Percentiles rank a stretch among this genome's conserved stretches.
Conservation (phyloP, 2,888 invertebrate genomes). For the Sphaerophoria taeniata region DNA sequence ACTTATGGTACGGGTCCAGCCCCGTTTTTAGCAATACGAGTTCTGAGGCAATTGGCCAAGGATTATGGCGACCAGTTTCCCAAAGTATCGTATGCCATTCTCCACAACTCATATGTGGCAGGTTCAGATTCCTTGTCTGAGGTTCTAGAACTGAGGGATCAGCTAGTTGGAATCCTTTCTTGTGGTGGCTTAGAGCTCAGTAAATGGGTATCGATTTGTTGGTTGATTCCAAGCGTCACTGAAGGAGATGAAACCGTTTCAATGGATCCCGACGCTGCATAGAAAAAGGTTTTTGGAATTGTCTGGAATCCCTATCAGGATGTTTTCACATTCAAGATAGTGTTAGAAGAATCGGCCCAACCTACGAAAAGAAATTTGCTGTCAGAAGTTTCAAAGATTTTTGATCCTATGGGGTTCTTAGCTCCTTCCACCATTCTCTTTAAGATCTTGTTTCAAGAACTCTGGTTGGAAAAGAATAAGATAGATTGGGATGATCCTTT, state of each 20-base stretch:
- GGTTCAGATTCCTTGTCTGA: constrained; percentile 7
- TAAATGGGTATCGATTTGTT: constrained; percentile 16
- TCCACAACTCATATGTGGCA: not conserved
- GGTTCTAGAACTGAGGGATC: constrained; percentile 1
- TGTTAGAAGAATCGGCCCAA: not conserved
- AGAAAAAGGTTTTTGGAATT: constrained; percentile 18
- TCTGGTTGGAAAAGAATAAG: not conserved
- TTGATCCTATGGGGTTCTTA: constrained; percentile 26
- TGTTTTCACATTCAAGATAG: not conserved
- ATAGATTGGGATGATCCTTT: constrained; percentile 4
- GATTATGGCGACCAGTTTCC: constrained; percentile 62
- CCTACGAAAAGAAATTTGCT: not conserved
- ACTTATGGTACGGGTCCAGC: not conserved
- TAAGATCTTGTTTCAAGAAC: constrained; percentile 2
- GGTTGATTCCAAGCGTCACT: not conserved
- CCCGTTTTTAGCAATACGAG: not conserved
- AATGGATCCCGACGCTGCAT: not conserved
- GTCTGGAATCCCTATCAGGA: constrained; percentile 4
- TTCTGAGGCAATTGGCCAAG: not conserved
- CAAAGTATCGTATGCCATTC: not conserved
- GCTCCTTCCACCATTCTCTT: constrained; percentile 16
- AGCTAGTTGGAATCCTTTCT: constrained; percentile 1
- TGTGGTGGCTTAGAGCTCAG: constrained; percentile 23
- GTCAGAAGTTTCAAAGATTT: not conserved
- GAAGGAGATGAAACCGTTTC: not conserved